Conservation (phyloP, 2,888 invertebrate genomes). For the Vanessa cardui region DNA sequence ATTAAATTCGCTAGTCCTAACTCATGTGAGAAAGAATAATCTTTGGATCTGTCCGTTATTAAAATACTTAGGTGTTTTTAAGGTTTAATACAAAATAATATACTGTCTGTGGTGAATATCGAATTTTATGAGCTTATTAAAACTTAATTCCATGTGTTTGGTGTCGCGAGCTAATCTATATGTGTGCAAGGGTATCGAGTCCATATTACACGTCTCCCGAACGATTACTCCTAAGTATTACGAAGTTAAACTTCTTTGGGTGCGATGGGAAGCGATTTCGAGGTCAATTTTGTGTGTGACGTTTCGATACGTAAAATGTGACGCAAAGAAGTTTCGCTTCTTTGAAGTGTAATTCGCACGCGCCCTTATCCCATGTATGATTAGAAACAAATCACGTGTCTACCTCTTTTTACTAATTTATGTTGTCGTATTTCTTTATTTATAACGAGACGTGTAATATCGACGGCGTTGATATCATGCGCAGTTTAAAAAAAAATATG, state of each 20-base stretch:
- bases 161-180: slow-evolving; percentile 55
- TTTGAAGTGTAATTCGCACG: too few species aligned
- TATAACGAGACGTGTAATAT: slow-evolving; percentile 39
- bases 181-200: slow-evolving; percentile 51
- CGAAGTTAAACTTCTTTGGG: too few species aligned
- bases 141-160: slow-evolving; percentile 72
- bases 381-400: background rate
- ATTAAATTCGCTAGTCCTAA: slow-evolving; percentile 70
- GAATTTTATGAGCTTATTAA: slow-evolving; percentile 82
- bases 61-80: slow-evolving; percentile 66
- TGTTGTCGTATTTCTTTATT: background rate
- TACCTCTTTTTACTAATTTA: slow-evolving; percentile 1
- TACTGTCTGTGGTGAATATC: slow-evolving; percentile 81
- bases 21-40: slow-evolving; percentile 54
- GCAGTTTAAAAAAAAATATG: slow-evolving; percentile 42
- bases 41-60: slow-evolving; percentile 76
- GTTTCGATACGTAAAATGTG: too few species aligned
- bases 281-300: too few species aligned
- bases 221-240: too few species aligned
- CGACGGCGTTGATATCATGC: slow-evolving; percentile 45
- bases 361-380: background rate
- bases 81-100: slow-evolving; percentile 64
- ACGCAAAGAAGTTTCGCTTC: too few species aligned
- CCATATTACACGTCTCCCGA: slow-evolving; percentile 64
- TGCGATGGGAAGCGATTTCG: too few species aligned